phyloP scores from a whole-genome alignment of 2,113 vertebrate species.

The Conger conger region DNA sequence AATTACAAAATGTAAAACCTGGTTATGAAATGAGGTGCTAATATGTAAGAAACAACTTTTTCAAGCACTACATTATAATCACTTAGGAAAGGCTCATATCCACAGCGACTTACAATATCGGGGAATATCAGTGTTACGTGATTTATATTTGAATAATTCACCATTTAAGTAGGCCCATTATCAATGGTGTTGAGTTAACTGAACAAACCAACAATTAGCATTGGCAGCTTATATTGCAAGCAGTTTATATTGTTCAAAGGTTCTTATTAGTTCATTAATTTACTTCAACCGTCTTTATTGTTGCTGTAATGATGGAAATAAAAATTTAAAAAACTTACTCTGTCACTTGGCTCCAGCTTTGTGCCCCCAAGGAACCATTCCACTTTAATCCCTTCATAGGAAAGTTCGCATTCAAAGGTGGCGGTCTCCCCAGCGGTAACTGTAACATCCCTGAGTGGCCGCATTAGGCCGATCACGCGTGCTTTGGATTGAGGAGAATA shows the following conservation, averaged over 20 bases:
- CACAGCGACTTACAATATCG: too few relatives aligned
- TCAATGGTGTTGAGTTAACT: too few relatives aligned
- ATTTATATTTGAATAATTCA: too few relatives aligned
- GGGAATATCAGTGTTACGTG: too few relatives aligned
- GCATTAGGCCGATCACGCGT: conserved; percentile 81
- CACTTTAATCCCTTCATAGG: conserved; percentile 89
- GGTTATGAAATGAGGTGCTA: neutral
- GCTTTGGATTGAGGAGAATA: conserved; percentile 85
- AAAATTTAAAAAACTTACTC: conserved; percentile 79
- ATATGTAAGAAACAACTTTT: neutral
- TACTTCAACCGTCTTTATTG: neutral
- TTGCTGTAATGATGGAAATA: neutral
- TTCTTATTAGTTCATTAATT: neutral
- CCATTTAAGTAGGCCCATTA: too few relatives aligned
- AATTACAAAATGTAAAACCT: neutral
- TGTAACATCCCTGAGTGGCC: conserved; percentile 87
- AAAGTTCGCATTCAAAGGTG: conserved; percentile 94
- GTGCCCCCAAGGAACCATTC: conserved; percentile 91
- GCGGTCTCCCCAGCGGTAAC: conserved; percentile 94
- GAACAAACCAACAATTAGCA: too few relatives aligned
- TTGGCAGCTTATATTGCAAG: neutral
- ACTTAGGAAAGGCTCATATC: too few relatives aligned
- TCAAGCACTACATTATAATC: neutral
- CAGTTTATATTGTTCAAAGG: neutral
- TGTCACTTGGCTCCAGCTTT: conserved; percentile 89